Evolutionary conservation across 2,888 invertebrate genomes (phyloP).

Genomic region (Zaprionus lineosus): DNA sequence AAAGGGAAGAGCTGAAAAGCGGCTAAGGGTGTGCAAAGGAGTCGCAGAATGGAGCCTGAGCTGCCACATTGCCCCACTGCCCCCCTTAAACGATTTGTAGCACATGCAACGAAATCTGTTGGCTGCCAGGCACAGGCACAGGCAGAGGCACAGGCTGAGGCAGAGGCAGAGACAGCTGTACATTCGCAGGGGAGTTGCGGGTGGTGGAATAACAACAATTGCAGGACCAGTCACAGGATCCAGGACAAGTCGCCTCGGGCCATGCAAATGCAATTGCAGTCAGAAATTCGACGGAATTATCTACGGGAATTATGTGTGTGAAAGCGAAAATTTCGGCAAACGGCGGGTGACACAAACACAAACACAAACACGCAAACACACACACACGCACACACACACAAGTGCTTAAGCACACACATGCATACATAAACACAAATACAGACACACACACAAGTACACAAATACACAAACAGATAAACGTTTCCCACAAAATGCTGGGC

Average conservation of each 20-base stretch:
- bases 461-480: conserved; percentile 30
- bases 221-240: too few species aligned
- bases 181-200: too few species aligned
- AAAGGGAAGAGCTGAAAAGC: too few species aligned
- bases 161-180: too few species aligned
- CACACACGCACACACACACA: neutral
- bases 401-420: conserved; percentile 12
- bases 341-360: conserved; percentile 44
- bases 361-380: neutral
- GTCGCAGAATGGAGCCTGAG: neutral
- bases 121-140: conserved; percentile 44
- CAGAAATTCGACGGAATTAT: conserved; percentile 61
- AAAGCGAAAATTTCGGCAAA: conserved; percentile 69
- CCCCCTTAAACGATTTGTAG: conserved; percentile 53
- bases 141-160: conserved; percentile 2
- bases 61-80: conserved; percentile 4
- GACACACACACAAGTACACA: conserved; percentile 9
- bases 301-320: conserved; percentile 66
- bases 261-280: conserved; percentile 51
- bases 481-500: conserved; percentile 19
- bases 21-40: conserved; percentile 1
- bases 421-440: conserved; percentile 25
- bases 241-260: conserved; percentile 7
- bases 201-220: too few species aligned
- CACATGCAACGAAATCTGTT: conserved; percentile 55